Conservation (phyloP, 2,113 vertebrate species). For the Forbesichthys papilliferus region DNA sequence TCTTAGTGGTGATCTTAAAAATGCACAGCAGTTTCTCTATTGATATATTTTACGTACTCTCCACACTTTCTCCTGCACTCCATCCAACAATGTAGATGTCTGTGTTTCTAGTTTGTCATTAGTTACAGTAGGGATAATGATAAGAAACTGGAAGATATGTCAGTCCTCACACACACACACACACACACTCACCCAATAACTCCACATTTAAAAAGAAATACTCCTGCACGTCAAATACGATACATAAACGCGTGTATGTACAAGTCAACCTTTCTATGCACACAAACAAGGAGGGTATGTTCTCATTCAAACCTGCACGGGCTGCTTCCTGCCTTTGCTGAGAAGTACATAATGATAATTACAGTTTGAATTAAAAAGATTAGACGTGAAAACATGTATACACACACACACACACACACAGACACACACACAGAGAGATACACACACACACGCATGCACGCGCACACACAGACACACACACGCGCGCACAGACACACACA, state of each 20-base stretch:
- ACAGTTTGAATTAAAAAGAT: slow-evolving; percentile 73
- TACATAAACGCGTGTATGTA: background rate
- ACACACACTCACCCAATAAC: background rate
- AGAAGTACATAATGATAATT: slow-evolving; percentile 77
- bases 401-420: background rate
- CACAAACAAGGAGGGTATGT: slow-evolving; percentile 31
- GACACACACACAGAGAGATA: too few species aligned
- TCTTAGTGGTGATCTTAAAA: slow-evolving; percentile 30
- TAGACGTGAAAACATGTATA: slow-evolving; percentile 27
- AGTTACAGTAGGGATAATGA: slow-evolving; percentile 59
- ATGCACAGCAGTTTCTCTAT: slow-evolving; percentile 11
- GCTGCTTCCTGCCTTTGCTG: slow-evolving; percentile 67
- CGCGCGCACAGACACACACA: background rate
- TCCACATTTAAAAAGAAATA: background rate
- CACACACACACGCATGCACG: slow-evolving; percentile 35
- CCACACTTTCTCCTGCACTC: background rate
- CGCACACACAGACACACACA: slow-evolving; percentile 19
- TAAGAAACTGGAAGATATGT: slow-evolving; percentile 21
- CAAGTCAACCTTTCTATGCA: background rate
- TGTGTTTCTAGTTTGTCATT: slow-evolving; percentile 63
- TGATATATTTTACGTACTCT: slow-evolving; percentile 21
- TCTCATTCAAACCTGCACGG: slow-evolving; percentile 67
- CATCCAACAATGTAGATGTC: slow-evolving; percentile 40
- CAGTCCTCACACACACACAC: background rate
- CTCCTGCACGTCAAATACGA: background rate